Evolutionary conservation across 2,888 invertebrate species (phyloP), one percentile per base, ranked within the genome.

Genomic region (Aromia moschata): DNA sequence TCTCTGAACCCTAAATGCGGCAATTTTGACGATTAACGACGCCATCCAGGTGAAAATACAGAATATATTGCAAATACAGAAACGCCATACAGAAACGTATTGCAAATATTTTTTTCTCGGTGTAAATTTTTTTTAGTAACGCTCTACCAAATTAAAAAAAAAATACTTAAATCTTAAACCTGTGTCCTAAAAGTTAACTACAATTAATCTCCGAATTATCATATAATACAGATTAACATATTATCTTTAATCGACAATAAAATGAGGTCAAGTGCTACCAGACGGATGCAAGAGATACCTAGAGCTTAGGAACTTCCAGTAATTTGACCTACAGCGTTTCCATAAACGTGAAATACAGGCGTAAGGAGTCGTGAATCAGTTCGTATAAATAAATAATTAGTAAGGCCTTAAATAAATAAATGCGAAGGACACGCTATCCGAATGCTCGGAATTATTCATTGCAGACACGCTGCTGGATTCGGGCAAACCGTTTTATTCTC

Each of bases 241-340:
- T n/a, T n/a, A n/a, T n/a, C n/a, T n/a, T n/a, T n/a, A n/a, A n/a
- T n/a, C n/a, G n/a, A n/a, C n/a, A n/a, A n/a, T n/a, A 3, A 20
- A 40, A 38, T 38, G 11, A 12, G 49, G 37, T 14, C 49, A 40
- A 25, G 37, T 61, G 58, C 54, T 7, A 46, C 11, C 5, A 40
- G n/a, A 14, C 49, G 49, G 49, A 49, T 49, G 2, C 25, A 2
- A 2, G 1, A 18, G 1, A 20, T 16, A 25, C 17, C 10, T 17
- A 2, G 11, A 36, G n/a, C n/a, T 20, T 37, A 25, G 49, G 49
- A 9, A 49, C 20, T 49, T 49, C 49, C 49, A 49, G 2, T 12
- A 49, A 11, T 36, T 9, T 25, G 7, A 49, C 37, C 37, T 25
- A 15, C 38, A 38, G 12, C 14, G 10, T 49, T 49, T 37, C 20